Base-by-base conservation (phyloP, 2,797 vertebrate species). In the Acanthiza pusilla region DNA sequence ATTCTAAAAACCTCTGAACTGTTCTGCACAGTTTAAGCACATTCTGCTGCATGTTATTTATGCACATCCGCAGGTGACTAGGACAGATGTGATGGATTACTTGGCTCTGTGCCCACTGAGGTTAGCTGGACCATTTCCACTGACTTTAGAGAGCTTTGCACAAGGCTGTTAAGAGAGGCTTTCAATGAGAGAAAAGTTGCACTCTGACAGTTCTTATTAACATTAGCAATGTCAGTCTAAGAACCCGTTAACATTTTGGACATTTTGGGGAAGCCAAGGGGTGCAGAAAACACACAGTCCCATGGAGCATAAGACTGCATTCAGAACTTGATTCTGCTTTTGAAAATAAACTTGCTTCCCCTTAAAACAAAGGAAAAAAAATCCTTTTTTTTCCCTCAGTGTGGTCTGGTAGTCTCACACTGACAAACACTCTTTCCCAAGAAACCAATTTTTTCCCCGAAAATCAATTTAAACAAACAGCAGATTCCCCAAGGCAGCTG, bases 401-500 rank as follows among this genome's bases (percentile, higher is more conserved):
- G 25, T 13, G 20, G 13, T 45, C 36, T 4, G 2, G 65, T 68
- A 65, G 12, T 77, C 22, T 76, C 10, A 61, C 25, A 22, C 13
- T n/a, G 15, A 76, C 42, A 47, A 53, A 71, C 14, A 8, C 29
- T 27, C 32, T 72, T 75, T 26, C 18, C 15, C 42, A 75, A 83
- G 8, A 75, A 82, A 68, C 0, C 5, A 19, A 1, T 38, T n/a
- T 60, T 67, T 50, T 6, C 0, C 0, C 40, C 13, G 57, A 60
- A 72, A 78, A 48, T 43, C n/a, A 34, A 7, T 66, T 67, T 43
- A 54, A 74, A 42, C 51, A 87, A 77, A 67, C 34, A 51, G 3
- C 23, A 63, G 11, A 42, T 72, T 80, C 15, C 61, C 38, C 50
- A 61, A 26, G 58, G 29, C 16, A 67, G 51, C 34, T 83, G 67